Evolutionary conservation across 2,113 vertebrate genomes (phyloP), one percentile per base, ranked within the genome.

Genomic region (Ellobius talpinus): DNA sequence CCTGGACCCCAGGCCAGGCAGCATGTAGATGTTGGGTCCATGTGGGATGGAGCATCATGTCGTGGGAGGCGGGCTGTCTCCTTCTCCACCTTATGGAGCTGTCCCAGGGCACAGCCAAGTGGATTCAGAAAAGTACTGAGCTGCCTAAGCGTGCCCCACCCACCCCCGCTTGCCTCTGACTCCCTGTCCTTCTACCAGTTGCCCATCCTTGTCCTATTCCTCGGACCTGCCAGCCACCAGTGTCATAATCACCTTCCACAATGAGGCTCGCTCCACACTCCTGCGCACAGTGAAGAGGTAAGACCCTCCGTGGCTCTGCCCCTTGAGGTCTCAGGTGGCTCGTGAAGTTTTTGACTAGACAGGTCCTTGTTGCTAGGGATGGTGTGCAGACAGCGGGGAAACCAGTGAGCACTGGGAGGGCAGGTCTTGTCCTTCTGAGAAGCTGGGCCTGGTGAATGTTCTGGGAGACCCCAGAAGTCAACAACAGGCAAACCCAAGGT

Each of bases 211-310:
- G 86, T 99, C 76, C 92, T 99, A 99, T 68, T 99, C 99, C 55
- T 0, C 96, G 0, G 99, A 99, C 94, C 98, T 99, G 70, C 99
- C 99, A 0, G 96, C 99, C 92, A 99, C 99, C 85, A 99, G 99
- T 5, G 92, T 99, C 97, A 98, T 99, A 98, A 99, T 99, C 98
- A 99, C 99, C 66, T 99, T 99, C 98, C 99, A 99, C 98, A 99
- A 99, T 0, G 99, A 99, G 97, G 99, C 99, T 0, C 99, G 99
- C 50, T 99, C 99, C 1, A 99, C 99, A 0, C 98, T 99, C 29
- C 99, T 99, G 58, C 99, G 99, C 96, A 99, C 99, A 0, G 98
- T 99, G 93, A 99, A 99, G 97, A 99, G 99, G 99, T 99, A 84
- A 97, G 98, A 45, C 47, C 50, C 0, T 45, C 24, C 0, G 1